These are phyloP conservation scores for Procavia capensis DNA, from an alignment of 2,113 vertebrate species.

Conservation along the genomic window DNA sequence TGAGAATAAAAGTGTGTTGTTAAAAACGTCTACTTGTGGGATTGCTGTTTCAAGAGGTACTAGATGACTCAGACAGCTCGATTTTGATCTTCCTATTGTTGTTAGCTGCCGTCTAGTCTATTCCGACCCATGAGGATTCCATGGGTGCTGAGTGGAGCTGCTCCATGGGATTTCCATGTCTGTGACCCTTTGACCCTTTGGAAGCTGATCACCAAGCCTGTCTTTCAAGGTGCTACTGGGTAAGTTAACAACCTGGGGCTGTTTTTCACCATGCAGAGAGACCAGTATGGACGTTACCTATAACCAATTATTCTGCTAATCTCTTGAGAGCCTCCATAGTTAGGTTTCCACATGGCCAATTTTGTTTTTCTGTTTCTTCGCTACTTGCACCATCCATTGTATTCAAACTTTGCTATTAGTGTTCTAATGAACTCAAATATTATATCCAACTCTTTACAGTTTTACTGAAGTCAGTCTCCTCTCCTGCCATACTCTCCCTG, in stretches of 20 bases:
- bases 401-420: neutral
- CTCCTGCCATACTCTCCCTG: neutral
- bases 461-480: too few species aligned
- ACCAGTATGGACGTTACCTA: neutral
- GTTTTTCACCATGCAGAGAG: neutral
- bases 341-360: too few species aligned
- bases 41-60: too few species aligned
- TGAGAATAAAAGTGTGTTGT: too few species aligned
- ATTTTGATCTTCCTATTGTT: neutral
- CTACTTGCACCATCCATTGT: rapidly evolving
- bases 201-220: neutral
- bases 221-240: neutral
- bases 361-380: neutral
- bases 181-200: neutral
- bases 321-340: neutral
- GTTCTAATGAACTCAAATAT: neutral
- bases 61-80: too few species aligned
- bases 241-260: neutral
- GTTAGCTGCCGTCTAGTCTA: neutral
- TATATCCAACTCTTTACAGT: too few species aligned
- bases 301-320: neutral
- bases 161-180: neutral
- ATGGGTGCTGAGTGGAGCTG: neutral
- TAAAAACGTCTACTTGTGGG: too few species aligned
- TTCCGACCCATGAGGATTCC: neutral